Percentiles rank a stretch among this genome's conserved stretches.
Conservation (phyloP, 1,140 invertebrate species). For the Charaxes varanes region DNA sequence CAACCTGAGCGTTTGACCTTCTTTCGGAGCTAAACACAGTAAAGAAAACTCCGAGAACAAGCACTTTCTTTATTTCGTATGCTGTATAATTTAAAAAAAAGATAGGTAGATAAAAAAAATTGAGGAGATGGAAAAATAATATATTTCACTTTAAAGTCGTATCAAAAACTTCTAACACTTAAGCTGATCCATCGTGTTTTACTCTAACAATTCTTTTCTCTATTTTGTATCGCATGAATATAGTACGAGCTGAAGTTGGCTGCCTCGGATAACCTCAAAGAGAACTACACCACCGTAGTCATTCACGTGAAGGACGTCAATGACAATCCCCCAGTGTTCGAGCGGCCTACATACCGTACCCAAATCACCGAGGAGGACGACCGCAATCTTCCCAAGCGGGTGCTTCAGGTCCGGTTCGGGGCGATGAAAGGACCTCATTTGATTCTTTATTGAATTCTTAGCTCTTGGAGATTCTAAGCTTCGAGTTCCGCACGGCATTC, state of each 20-base stretch:
- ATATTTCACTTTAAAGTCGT: too few relatives aligned
- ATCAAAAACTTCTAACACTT: constrained; percentile 12
- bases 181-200: too few relatives aligned
- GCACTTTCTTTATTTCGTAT: constrained; percentile 23
- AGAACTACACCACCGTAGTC: constrained; percentile 96
- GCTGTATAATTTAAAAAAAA: too few relatives aligned
- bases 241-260: constrained; percentile 95
- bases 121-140: too few relatives aligned
- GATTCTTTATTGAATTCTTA: constrained; percentile 40
- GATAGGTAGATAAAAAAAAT: too few relatives aligned
- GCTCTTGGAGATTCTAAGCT: constrained; percentile 20
- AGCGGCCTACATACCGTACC: constrained; percentile 93
- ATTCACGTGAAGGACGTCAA: constrained; percentile 97
- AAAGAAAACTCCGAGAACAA: constrained; percentile 24
- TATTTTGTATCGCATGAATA: constrained; percentile 21
- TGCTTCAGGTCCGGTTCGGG: constrained; percentile 85
- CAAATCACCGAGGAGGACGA: constrained; percentile 97
- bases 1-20: constrained; percentile 51
- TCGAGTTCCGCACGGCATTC: constrained; percentile 37
- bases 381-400: constrained; percentile 93
- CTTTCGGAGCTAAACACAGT: constrained; percentile 29
- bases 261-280: constrained; percentile 95
- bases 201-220: too few relatives aligned
- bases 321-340: constrained; percentile 87
- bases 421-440: constrained; percentile 25